These are phyloP conservation scores for Drosophila chauvacae DNA, from an alignment of 1,140 invertebrate genomes.

Conservation along the genomic window DNA sequence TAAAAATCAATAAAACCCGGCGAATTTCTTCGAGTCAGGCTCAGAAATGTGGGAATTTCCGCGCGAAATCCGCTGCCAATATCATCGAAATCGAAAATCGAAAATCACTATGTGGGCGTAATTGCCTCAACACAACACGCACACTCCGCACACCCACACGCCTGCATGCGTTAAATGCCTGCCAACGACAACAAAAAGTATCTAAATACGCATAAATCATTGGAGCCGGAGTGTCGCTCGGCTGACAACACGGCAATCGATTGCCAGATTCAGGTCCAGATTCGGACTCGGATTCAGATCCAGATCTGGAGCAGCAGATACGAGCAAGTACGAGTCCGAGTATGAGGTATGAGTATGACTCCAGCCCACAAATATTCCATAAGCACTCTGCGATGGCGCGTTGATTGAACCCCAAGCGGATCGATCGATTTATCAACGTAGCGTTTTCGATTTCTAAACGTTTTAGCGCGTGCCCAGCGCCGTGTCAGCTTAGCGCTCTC, in stretches of 20 bases:
- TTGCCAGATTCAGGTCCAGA: conserved; percentile 62
- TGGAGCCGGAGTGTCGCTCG: conserved; percentile 62
- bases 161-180: conserved; percentile 64
- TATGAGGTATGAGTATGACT: conserved; percentile 67
- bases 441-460: conserved; percentile 65
- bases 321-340: conserved; percentile 45
- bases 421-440: conserved; percentile 71
- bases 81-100: conserved; percentile 60
- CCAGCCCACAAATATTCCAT: conserved; percentile 58
- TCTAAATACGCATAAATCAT: conserved; percentile 77
- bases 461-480: conserved; percentile 73
- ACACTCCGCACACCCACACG: conserved; percentile 39
- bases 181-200: conserved; percentile 61
- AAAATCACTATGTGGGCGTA: conserved; percentile 66
- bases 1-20: conserved; percentile 35
- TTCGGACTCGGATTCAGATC: conserved; percentile 48
- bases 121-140: conserved; percentile 68
- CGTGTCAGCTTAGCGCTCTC: conserved; percentile 66
- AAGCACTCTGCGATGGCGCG: conserved; percentile 53
- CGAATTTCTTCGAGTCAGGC: conserved; percentile 59
- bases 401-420: conserved; percentile 15
- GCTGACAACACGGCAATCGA: conserved; percentile 71
- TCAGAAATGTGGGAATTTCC: conserved; percentile 70
- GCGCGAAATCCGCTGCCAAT: conserved; percentile 54
- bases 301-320: conserved; percentile 76